Base-by-base conservation (phyloP, 1,140 invertebrate genomes). In the Drosophila santomea region DNA sequence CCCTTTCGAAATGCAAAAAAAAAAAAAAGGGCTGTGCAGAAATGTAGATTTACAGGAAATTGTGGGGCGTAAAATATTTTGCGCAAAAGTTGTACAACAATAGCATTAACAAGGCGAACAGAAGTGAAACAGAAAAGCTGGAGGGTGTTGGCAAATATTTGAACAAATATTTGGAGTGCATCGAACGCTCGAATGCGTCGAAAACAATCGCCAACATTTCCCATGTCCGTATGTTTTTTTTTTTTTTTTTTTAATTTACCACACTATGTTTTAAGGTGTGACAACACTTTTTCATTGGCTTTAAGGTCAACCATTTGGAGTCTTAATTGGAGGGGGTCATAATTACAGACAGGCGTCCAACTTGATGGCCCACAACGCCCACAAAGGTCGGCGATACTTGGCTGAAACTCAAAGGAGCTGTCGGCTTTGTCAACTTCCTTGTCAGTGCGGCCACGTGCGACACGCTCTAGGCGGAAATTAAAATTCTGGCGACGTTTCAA, bases 81-180 rank as follows among this genome's bases (percentile, higher is more conserved):
- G 50, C 45, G 79, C 77, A 77, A 85, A 85, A 82, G 74, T 86
- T 85, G 78, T 80, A 58, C 69, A 84, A 85, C 80, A 84, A 85
- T 85, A 76, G 82, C 62, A 79, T 77, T 84, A 74, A 84, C 58
- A 78, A 60, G 58, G 39, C 35, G 35, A 66, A 20, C 45, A 77
- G 56, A 68, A 61, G 48, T 48, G 73, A 62, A 64, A 71, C 35
- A 39, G 64, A 51, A 32, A 48, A 36, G 47, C 38, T 36, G 55
- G 1, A 51, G 59, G 57, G 60, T 67, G 67, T 80, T 59, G 44
- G 48, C 64, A 80, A 80, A 82, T 82, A 73, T 81, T 82, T 82
- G 61, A 47, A 50, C 45, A 82, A 86, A 88, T 82, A 82, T 88
- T 78, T 78, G 50, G 72, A 85, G 78, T 86, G 78, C 71, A 86